Percentiles rank a stretch among this genome's conserved stretches.
Evolutionary conservation across 2,113 vertebrate species (phyloP).

Genomic region (Scalopus aquaticus): DNA sequence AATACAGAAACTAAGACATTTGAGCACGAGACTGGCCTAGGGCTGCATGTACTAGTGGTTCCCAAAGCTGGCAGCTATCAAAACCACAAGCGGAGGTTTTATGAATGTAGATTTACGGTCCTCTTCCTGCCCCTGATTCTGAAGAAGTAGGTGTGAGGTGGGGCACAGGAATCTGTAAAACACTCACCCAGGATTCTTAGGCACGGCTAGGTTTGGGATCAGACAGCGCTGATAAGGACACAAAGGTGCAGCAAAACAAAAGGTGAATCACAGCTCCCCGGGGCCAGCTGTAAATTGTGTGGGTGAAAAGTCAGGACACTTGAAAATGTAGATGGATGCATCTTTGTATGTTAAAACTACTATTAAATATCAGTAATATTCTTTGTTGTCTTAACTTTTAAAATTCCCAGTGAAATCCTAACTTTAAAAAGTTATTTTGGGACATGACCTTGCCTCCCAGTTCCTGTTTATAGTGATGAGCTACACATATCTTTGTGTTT

Average conservation of each 20-base stretch:
- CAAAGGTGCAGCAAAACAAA: not conserved
- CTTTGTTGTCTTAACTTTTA: not conserved
- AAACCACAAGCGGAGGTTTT: not conserved
- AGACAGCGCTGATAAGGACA: not conserved
- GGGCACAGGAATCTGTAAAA: not conserved
- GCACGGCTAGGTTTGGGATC: not conserved
- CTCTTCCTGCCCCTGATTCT: not conserved
- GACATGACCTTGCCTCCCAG: not conserved
- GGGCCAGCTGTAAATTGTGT: fast-evolving
- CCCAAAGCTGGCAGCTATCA: not conserved
- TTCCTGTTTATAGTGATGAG: slow-evolving; percentile 8
- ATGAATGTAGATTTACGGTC: not conserved
- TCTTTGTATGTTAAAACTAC: not conserved
- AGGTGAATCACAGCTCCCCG: not conserved
- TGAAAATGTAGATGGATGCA: not conserved
- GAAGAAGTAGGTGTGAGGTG: not conserved
- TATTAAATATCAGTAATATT: no score
- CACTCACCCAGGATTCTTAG: not conserved
- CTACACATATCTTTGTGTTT: not conserved
- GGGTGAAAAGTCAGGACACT: not conserved
- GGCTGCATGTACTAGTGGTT: not conserved
- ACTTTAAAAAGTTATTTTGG: not conserved
- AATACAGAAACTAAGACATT: not conserved
- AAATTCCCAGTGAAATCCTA: not conserved
- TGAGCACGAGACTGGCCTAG: not conserved